These are phyloP conservation scores for Gopherus evgoodei DNA, from an alignment of 2,113 vertebrate genomes.

Conservation along the genomic window DNA sequence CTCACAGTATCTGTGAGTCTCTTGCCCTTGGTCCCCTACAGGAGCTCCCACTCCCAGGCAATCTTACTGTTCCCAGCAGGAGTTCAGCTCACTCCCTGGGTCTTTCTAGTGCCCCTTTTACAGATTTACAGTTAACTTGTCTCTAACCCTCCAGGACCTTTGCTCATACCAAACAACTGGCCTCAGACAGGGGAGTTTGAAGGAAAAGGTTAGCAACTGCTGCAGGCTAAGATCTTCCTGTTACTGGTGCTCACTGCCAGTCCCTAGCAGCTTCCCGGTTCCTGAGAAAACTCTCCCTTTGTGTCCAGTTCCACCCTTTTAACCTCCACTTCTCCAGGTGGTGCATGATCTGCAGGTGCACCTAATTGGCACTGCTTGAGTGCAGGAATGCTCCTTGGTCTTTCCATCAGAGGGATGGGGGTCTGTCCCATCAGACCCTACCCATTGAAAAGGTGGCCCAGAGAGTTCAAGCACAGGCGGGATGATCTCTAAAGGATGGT, in stretches of 20 bases:
- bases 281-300: no score
- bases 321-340: neutral
- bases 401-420: neutral
- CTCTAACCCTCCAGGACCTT: neutral
- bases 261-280: no score
- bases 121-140: neutral
- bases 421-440: neutral
- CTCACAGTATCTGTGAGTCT: neutral
- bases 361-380: neutral
- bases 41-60: neutral
- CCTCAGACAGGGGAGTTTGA: neutral
- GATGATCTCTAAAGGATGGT: neutral
- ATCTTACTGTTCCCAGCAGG: neutral
- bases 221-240: neutral
- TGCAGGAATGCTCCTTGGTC: neutral
- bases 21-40: neutral
- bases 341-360: neutral
- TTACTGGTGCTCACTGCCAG: neutral
- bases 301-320: neutral
- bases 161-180: neutral
- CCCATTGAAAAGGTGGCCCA: conserved; percentile 45
- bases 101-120: neutral
- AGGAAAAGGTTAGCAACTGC: neutral
- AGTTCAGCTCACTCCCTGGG: neutral
- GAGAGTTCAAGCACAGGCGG: conserved; percentile 49